These are phyloP conservation scores for Rallus crepitans DNA, from an alignment of 2,797 vertebrate species.

Conservation along the genomic window DNA sequence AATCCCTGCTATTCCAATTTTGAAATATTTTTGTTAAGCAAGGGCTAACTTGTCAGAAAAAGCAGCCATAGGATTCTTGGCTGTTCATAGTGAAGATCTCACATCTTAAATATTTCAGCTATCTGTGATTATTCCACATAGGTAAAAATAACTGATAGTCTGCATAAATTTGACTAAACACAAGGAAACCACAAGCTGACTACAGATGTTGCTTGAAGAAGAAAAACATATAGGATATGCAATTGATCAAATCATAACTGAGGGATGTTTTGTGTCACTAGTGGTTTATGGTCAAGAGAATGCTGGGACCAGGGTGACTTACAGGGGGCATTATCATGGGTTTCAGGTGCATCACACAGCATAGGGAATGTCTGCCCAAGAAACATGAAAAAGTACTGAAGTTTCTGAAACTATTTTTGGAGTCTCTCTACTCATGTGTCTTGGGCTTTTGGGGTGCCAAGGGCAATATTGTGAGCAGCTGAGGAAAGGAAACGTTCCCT, in stretches of 20 bases:
- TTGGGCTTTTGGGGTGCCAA: not conserved
- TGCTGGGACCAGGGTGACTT: not conserved
- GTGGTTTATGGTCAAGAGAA: not conserved
- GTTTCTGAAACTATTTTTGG: slow-evolving; percentile 13
- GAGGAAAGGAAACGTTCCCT: slow-evolving; percentile 22
- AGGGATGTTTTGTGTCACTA: not conserved
- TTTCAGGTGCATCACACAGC: not conserved
- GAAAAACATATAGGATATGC: not conserved
- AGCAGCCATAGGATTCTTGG: slow-evolving; percentile 13
- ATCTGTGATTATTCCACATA: slow-evolving; percentile 24
- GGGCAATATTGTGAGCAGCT: slow-evolving; percentile 39
- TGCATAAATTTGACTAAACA: not conserved
- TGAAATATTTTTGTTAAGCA: not conserved
- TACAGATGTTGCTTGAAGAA: not conserved
- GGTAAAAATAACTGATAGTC: slow-evolving; percentile 8
- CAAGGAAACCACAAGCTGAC: not conserved
- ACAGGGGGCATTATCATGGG: accelerated
- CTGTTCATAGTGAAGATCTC: not conserved
- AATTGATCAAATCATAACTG: not conserved
- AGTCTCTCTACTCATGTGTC: not conserved
- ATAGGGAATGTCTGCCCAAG: not conserved
- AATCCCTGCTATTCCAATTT: not conserved
- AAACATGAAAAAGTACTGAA: not conserved
- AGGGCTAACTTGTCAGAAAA: not conserved
- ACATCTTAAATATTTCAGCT: slow-evolving; percentile 32